Percentiles rank a stretch among this genome's conserved stretches.
These are phyloP conservation scores for Serinus canaria DNA, from an alignment of 2,113 vertebrate species.

Conservation along the genomic window DNA sequence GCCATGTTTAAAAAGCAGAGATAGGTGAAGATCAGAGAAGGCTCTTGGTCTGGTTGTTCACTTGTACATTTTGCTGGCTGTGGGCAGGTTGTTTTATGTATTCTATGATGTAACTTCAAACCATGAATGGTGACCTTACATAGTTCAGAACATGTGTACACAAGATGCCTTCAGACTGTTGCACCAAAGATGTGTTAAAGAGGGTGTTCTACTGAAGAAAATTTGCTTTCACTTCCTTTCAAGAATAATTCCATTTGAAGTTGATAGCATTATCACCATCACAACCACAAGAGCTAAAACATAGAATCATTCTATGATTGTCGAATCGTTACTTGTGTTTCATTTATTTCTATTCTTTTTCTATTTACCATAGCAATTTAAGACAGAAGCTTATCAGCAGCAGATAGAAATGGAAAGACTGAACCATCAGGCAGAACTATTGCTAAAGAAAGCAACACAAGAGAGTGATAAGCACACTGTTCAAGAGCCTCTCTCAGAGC, in stretches of 20 bases:
- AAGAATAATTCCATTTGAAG: neutral
- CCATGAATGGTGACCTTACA: neutral
- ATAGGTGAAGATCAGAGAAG: neutral
- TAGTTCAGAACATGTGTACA: neutral
- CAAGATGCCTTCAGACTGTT: neutral
- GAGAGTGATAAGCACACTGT: constrained; percentile 86
- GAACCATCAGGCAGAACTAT: constrained; percentile 90
- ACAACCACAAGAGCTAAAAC: neutral
- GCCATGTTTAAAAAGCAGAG: neutral
- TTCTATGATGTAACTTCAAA: neutral
- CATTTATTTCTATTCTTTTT: neutral
- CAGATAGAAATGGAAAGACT: constrained; percentile 98
- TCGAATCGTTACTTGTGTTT: neutral
- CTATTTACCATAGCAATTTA: constrained; percentile 84
- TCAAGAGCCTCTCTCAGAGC: constrained; percentile 90
- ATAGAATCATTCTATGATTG: neutral
- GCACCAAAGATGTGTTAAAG: neutral
- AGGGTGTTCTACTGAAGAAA: neutral
- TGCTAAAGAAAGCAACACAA: constrained; percentile 90
- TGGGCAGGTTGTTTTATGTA: neutral
- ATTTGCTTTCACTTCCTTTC: neutral
- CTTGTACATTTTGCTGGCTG: neutral
- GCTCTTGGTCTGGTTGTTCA: neutral
- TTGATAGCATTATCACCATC: neutral
- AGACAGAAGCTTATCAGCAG: constrained; percentile 92